Conservation (phyloP, 1,140 invertebrate genomes). For the Pachypeltis micranthus region DNA sequence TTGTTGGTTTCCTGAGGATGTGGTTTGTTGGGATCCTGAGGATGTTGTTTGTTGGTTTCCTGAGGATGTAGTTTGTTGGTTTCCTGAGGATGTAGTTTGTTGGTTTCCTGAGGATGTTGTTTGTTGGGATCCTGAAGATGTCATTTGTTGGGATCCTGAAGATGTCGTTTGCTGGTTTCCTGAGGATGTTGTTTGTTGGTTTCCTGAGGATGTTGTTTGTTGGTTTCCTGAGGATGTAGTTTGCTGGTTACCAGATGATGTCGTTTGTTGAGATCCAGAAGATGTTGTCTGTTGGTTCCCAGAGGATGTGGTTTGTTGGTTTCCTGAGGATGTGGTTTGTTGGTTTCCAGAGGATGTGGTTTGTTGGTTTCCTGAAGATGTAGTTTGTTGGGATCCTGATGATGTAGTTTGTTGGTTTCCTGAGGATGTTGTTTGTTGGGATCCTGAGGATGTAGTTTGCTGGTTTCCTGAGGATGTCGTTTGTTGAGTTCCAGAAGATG, state of each 20-base stretch:
- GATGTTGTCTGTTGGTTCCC: constrained; percentile 12
- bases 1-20: constrained; percentile 4
- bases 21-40: constrained; percentile 2
- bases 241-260: constrained; percentile 20
- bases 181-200: constrained; percentile 17
- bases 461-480: constrained; percentile 19
- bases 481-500: constrained; percentile 14
- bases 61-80: constrained; percentile 17
- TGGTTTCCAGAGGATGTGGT: constrained; percentile 15
- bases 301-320: constrained; percentile 17
- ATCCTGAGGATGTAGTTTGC: constrained; percentile 20
- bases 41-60: constrained; percentile 15
- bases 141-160: constrained; percentile 18
- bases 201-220: constrained; percentile 12
- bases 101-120: constrained; percentile 13
- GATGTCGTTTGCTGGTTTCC: constrained; percentile 14
- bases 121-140: constrained; percentile 19
- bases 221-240: constrained; percentile 12
- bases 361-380: constrained; percentile 17
- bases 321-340: constrained; percentile 17
- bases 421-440: constrained; percentile 19
- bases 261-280: constrained; percentile 12
- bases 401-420: constrained; percentile 14
- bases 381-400: constrained; percentile 13
- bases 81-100: constrained; percentile 14